Base-by-base conservation (phyloP, 2,113 vertebrate species). In the Ophthalmolycus amberensis region DNA sequence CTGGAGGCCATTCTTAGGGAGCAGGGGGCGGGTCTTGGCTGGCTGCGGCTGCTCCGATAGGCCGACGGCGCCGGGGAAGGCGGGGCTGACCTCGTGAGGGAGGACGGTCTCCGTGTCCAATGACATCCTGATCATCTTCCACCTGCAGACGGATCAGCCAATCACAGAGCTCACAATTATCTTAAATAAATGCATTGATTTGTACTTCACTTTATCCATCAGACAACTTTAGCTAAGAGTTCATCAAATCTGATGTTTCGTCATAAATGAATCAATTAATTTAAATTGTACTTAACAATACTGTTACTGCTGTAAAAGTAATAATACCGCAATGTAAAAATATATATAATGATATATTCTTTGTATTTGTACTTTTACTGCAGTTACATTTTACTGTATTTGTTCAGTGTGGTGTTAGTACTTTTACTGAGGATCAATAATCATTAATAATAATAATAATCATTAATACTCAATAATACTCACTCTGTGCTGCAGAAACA, bases 1-100 rank as follows among this genome's bases (percentile, higher is more conserved):
- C 82, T 96, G 96, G 44, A 97, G 87, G 18, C 96, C 96, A 9
- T 97, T 97, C 22, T 95, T 95, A 0, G 94, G 88, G 2, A 80
- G 70, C 1, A 91, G 62, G 0, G 80, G 90, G 67, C 8, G 86
- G 81, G 79, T 29, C 82, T 90, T 92, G 3, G 70, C 27, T 48
- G 83, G 68, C 46, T 89, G 87, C 46, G 85, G 68, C 56, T 88
- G 86, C 46, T 94, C 90, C 1, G 89, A 77, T 60, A 89, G 80
- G 71, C 79, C 48, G 77, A 87, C 32, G 0, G 79, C 18, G 7
- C 76, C 8, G 0, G 83, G 58, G 56, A 92, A 89, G 32, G 82
- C 11, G 0, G 85, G 77, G 48, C 82, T 83, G 7, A 82, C 40
- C 34, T 79, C 64, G 4, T 66, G 64, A 32, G 79, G n/a, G 20